Conservation (phyloP, 2,888 invertebrate species). For the Dolomedes plantarius region DNA sequence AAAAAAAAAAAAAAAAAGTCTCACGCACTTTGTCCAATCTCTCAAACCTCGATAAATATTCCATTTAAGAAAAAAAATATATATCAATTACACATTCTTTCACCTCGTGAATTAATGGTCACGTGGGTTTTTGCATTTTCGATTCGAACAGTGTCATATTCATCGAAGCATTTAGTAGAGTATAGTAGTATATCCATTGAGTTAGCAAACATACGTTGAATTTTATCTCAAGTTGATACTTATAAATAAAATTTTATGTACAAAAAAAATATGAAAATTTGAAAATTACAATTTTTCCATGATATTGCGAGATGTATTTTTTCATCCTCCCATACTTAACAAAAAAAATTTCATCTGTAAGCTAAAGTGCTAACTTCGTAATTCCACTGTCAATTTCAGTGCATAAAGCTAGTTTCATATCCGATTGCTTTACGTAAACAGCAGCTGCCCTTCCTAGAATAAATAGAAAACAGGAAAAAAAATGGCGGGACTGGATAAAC, state of each 20-base stretch:
- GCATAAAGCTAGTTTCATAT: conserved; percentile 2
- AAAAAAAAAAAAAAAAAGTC: neutral
- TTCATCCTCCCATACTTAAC: conserved; percentile 7
- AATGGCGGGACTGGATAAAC: neutral
- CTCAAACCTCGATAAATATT: neutral
- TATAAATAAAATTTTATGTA: conserved; percentile 9
- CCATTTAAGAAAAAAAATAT: too few relatives aligned
- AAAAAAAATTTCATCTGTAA: neutral
- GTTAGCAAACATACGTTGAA: neutral
- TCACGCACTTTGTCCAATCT: neutral
- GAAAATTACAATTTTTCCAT: neutral
- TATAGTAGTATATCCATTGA: neutral
- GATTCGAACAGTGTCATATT: neutral
- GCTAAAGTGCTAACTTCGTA: neutral
- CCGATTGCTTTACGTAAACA: neutral
- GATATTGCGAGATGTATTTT: neutral
- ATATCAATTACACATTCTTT: neutral
- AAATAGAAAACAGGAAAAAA: neutral
- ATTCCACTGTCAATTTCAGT: conserved; percentile 8
- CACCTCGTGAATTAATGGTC: neutral
- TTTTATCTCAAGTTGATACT: conserved; percentile 13
- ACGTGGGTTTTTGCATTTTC: conserved; percentile 1
- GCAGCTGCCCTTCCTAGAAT: neutral
- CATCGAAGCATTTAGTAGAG: conserved; percentile 11
- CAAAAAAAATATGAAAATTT: neutral